Percentiles rank a stretch among this genome's conserved stretches.
These are phyloP conservation scores for Nemopilema nomurai DNA, from an alignment of 30 jellyfish, hydroid and myxozoan species.

Conservation along the genomic window DNA sequence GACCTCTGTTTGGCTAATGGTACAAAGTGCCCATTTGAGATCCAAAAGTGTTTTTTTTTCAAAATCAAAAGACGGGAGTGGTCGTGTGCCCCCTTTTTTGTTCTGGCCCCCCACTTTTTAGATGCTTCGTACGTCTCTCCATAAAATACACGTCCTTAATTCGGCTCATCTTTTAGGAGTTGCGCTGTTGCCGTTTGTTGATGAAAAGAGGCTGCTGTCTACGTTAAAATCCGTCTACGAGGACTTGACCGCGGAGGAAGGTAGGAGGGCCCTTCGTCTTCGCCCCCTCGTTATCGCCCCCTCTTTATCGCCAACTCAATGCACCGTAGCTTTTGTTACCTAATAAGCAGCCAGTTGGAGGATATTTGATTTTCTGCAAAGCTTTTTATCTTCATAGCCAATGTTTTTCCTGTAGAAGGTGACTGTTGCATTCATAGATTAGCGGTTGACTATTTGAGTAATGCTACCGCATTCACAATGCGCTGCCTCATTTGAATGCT, in stretches of 20 bases:
- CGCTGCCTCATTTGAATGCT: background rate
- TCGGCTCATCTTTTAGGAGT: constrained; percentile 90
- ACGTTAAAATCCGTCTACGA: constrained; percentile 63
- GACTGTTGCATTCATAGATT: background rate
- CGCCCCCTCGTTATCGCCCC: background rate
- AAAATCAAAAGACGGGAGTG: too few relatives aligned
- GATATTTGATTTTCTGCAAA: background rate
- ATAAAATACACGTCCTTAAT: too few relatives aligned
- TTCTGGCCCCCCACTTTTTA: too few relatives aligned
- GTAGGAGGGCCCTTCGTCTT: constrained; percentile 19
- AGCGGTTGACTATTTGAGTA: background rate
- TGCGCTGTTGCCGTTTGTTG: constrained; percentile 97
- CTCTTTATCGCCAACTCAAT: background rate
- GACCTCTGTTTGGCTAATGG: too few relatives aligned
- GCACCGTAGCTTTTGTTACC: background rate
- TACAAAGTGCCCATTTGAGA: too few relatives aligned
- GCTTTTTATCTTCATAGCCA: background rate
- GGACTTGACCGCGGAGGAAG: constrained; percentile 87
- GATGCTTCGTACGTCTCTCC: too few relatives aligned
- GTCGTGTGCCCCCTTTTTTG: too few relatives aligned
- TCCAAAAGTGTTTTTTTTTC: too few relatives aligned
- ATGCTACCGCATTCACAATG: background rate
- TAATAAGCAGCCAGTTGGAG: too few relatives aligned
- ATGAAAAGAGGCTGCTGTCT: constrained; percentile 84
- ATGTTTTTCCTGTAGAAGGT: background rate